Base-by-base conservation (phyloP, 2,113 vertebrate species). In the Callaeas wilsoni region DNA sequence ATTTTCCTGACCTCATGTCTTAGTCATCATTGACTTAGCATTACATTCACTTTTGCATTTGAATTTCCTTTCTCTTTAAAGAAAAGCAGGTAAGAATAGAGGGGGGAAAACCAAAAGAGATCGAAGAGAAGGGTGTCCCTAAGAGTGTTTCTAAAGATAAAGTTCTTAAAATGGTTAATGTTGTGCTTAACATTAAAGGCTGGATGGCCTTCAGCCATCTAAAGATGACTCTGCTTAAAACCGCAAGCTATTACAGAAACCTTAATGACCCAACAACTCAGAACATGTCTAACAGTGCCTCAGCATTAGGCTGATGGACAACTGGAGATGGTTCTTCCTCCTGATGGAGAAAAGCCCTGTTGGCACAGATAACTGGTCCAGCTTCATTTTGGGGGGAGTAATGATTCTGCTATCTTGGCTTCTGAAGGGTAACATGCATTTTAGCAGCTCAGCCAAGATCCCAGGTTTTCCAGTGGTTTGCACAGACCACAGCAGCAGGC, bases 141-240 rank as follows among this genome's bases (percentile, higher is more conserved):
- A 16, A 47, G 69, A 89, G 25, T 47, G 10, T 87, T 93, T 77
- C 55, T 92, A 64, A 90, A 90, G 55, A 39, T 74, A 20, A 90
- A 82, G 41, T 91, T 92, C 52, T 84, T 94, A 52, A 89, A 95
- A 75, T 68, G 64, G 41, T 39, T 86, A 62, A 5, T 53, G 32
- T 78, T 88, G 62, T 77, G 46, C 57, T 65, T 92, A 87, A 90
- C 60, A 60, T 87, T 75, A 64, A 75, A 94, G 60, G 44, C 69
- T 89, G 62, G 41, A 68, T 44, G 39, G 60, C 80, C 56, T 91
- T 91, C 76, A 87, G 73, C 60, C 77, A 60, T 84, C 44, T 84
- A n/a, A 87, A 81, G 76, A 84, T 59, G 56, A 75, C 41, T 95
- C 32, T 93, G 33, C 37, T 84, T 95, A 89, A 92, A 95, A 75